Evolutionary conservation across 2,888 invertebrate species (phyloP).

Genomic region (Phengaris alcon): DNA sequence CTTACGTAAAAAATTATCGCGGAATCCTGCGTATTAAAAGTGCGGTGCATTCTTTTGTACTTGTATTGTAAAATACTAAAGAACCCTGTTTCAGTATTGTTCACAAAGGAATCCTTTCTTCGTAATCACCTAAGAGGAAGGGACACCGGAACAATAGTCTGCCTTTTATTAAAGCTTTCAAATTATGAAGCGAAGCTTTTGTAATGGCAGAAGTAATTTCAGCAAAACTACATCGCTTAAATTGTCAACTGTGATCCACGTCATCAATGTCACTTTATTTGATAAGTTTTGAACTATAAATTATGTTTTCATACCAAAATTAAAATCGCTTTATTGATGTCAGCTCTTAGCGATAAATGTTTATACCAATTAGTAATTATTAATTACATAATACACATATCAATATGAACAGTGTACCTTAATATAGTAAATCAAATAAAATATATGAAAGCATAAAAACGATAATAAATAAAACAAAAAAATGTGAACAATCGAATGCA

Average conservation of each 20-base stretch:
- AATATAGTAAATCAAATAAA: not conserved
- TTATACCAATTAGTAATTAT: no score
- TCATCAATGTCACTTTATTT: not conserved
- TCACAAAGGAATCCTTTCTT: conserved; percentile 9
- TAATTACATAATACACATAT: not conserved
- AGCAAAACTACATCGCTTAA: not conserved
- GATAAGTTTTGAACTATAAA: not conserved
- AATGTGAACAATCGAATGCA: conserved; percentile 36
- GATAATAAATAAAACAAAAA: conserved; percentile 32
- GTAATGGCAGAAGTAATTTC: not conserved
- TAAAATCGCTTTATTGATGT: no score
- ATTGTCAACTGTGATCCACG: conserved; percentile 1
- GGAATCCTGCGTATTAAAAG: not conserved
- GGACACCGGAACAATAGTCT: conserved; percentile 1
- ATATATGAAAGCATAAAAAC: conserved; percentile 4
- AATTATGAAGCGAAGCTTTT: conserved; percentile 8
- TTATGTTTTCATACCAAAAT: not conserved
- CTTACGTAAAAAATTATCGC: conserved; percentile 18
- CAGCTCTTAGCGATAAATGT: no score
- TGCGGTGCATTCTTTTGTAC: conserved; percentile 10
- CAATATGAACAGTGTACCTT: not conserved
- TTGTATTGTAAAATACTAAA: conserved; percentile 16
- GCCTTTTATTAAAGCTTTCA: conserved; percentile 18
- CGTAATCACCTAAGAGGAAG: conserved; percentile 25
- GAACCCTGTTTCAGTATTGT: not conserved